Evolutionary conservation across 2,888 invertebrate genomes (phyloP), one percentile per base, ranked within the genome.

Genomic region (Torymus aiolomorphi): DNA sequence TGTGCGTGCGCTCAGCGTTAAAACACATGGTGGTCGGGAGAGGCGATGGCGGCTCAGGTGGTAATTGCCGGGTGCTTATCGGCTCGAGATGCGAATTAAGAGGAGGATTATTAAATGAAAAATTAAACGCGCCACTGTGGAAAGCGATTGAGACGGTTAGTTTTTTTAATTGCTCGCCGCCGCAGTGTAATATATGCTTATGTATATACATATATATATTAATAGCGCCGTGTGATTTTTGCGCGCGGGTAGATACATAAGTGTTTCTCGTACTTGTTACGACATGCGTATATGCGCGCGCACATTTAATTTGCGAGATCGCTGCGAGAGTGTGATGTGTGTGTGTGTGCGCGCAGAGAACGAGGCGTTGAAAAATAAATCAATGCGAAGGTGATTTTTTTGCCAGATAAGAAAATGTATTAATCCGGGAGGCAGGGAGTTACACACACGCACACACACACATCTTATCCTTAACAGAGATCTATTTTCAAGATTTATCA

Each of bases 61-160:
- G 70, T 75, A 74, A 79, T 75, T 73, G 67, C 67, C 4, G 73
- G 67, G 54, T 42, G 59, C 69, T 73, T 80, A 80, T 76, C 61
- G 75, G 24, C 42, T 42, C 20, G 24, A 51, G 24, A 62, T 65
- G 42, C n/a, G 56, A 75, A 65, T 74, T 69, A 79, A 72, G 62
- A 66, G 66, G 59, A 18, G 62, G 61, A 56, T 71, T 72, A 72
- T 73, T 76, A 67, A 73, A 73, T 69, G n/a, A 56, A 57, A 79
- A 71, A 42, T 52, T 56, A 62, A 79, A 54, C 18, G 56, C 57
- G 42, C 42, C 42, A 42, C 24, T n/a, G 18, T 54, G 52, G 66
- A 49, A 56, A 72, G 18, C 57, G 61, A 69, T 74, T 24, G 56
- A 49, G 70, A 73, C 70, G 72, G 62, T 70, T 75, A 65, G 20